Evolutionary conservation across 37 sponge, comb jelly and placozoan species (phyloP).

Genomic region (Hexactinellida sp.): DNA sequence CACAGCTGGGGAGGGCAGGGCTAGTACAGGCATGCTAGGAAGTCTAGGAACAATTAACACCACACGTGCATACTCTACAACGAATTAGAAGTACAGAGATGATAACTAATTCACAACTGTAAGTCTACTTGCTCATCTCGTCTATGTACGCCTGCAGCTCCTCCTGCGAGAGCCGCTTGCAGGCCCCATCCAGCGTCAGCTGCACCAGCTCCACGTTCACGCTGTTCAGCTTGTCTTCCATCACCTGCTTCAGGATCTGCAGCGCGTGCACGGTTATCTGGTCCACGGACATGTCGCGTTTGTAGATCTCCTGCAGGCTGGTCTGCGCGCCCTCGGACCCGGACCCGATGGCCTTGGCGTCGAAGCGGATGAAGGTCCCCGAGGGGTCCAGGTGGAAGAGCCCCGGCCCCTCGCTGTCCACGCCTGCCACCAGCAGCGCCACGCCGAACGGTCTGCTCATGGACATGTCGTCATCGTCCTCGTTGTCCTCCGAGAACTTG

Average conservation of each 20-base stretch:
- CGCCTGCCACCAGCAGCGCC: conserved; percentile 83
- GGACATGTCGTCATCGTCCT: conserved; percentile 67
- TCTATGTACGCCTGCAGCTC: neutral
- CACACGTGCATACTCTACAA: neutral
- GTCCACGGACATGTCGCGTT: conserved; percentile 62
- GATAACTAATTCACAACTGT: too few species aligned
- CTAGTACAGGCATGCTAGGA: too few species aligned
- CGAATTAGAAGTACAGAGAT: too few species aligned
- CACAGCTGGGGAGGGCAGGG: neutral
- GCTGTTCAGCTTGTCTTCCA: conserved; percentile 91
- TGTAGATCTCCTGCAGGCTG: conserved; percentile 75
- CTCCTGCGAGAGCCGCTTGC: neutral
- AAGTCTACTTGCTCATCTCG: neutral
- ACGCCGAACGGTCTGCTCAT: conserved; percentile 95
- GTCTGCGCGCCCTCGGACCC: conserved; percentile 91
- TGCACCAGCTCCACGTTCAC: conserved; percentile 74
- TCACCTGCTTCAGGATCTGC: conserved; percentile 82
- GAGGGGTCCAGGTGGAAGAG: conserved; percentile 72
- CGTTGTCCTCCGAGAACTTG: conserved; percentile 69
- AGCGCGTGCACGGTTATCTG: conserved; percentile 64
- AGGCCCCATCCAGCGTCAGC: neutral
- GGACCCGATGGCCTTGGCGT: conserved; percentile 91
- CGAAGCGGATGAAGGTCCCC: conserved; percentile 68
- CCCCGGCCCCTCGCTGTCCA: conserved; percentile 77
- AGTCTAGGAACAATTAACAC: too few species aligned